Evolutionary conservation across 2,888 invertebrate genomes (phyloP), one percentile per base, ranked within the genome.

Genomic region (Onthophagus sagittarius): DNA sequence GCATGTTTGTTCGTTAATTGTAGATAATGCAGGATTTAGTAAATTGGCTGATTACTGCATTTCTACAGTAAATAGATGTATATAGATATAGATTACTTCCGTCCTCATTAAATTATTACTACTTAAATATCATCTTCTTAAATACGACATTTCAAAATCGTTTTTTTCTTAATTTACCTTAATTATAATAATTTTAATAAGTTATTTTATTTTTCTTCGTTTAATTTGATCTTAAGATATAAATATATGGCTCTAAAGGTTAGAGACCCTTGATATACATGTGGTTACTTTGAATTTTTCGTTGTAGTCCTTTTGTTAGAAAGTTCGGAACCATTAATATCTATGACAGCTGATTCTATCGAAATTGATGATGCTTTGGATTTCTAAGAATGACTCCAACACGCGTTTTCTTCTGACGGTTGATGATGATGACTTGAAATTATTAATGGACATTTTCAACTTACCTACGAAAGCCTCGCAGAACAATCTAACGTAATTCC

Each of bases 401-500:
- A 23, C 23, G 23, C 15, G 31, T 7, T 1, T 67, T 23, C 32
- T 23, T 67, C n/a, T 67, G 23, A 31, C 23, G 14, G 64, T 13
- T 64, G 15, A 15, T 15, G 64, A 64, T 15, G 67, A 23, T 67
- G 39, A 53, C 39, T 53, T 2, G 23, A 23, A 23, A 23, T 23
- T 23, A 23, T 23, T 23, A 23, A 23, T 23, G 23, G 39, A 53
- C 7, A 53, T 7, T 53, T 11, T n/a, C n/a, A 70, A 75, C 87
- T 90, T 87, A 89, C 93, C 93, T 73, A 92, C 90, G 81, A 93
- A 92, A 67, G 93, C 93, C 85, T 93, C 94, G 84, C 94, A 93
- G 86, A 91, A 93, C 70, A 93, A 86, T 72, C 93, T 87, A 39
- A 91, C 86, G n/a, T 87, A 85, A 73, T 88, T 88, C 6, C 91